phyloP scores from a whole-genome alignment of 2,113 vertebrate species.

The Oryzias javanicus region DNA sequence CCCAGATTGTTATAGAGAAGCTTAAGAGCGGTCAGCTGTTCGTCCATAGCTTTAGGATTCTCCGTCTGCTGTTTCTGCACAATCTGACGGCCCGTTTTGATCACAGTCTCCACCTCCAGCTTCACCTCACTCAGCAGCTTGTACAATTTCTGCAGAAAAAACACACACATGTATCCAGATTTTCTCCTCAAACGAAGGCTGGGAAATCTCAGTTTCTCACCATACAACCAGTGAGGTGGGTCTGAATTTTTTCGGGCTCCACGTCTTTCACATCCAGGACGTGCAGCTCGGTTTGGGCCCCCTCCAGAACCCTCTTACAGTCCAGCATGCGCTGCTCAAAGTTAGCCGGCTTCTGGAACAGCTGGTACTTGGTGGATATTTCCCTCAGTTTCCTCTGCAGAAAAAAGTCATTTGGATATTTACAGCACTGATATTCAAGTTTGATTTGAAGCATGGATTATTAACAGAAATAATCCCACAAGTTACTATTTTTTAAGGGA shows the following conservation, averaged over 20 bases:
- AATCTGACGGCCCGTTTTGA: constrained; percentile 97
- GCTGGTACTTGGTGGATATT: constrained; percentile 94
- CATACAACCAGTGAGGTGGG: constrained; percentile 89
- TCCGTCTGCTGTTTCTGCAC: constrained; percentile 98
- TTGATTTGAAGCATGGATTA: no score
- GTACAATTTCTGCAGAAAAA: constrained; percentile 86
- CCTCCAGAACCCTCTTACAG: constrained; percentile 88
- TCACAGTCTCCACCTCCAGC: constrained; percentile 96
- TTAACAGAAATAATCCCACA: no score
- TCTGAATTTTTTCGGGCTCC: constrained; percentile 88
- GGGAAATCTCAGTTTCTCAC: constrained; percentile 65
- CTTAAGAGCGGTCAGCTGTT: constrained; percentile 92
- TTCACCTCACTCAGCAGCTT: constrained; percentile 97
- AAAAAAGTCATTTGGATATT: neutral
- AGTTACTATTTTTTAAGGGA: no score
- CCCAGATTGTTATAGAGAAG: constrained; percentile 95
- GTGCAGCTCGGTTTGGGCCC: constrained; percentile 87
- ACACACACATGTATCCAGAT: neutral
- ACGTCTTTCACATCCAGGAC: constrained; percentile 84
- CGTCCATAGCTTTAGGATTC: constrained; percentile 95
- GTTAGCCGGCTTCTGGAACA: constrained; percentile 98
- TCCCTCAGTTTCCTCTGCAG: constrained; percentile 91
- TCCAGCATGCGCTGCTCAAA: constrained; percentile 98
- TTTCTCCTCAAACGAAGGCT: neutral
- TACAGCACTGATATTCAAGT: neutral